Evolutionary conservation across 1,140 invertebrate genomes (phyloP), one percentile per base, ranked within the genome.

Genomic region (Aleiodes sp.): DNA sequence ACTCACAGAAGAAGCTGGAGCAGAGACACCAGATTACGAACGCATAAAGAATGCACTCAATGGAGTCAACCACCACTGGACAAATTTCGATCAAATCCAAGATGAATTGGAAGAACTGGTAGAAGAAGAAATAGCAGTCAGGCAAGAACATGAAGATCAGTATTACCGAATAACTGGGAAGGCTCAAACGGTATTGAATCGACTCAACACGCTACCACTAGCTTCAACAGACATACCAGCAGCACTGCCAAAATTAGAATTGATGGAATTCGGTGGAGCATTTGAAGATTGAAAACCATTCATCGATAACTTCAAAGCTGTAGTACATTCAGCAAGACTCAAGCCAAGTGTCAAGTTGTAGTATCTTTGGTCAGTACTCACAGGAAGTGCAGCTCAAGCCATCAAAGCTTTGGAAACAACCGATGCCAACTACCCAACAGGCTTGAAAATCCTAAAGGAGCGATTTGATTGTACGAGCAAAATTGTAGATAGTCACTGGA

Each of bases 381-480:
- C 70, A n/a, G 76, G 75, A 9, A 76, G 82, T 64, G 78, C 80
- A 2, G 70, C 66, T 14, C 43, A 72, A 35, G 69, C 79, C 21
- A 77, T 84, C 37, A 43, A 73, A 37, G 68, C 77, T 14, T 66
- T 84, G 4, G 71, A 78, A 63, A 71, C 77, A 4, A 78, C 77
- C 0, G 75, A 76, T 8, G 68, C 64, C 16, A 86, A 84, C 74
- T 85, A 84, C 67, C 26, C 28, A 4, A 46, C 75, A n/a, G 82
- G 81, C 2, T 81, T 79, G 78, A 66, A 78, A 7, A 37, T 80
- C 31, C 71, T 86, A 37, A 77, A 78, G 43, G 67, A 76, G 21
- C 71, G 81, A 16, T 86, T 79, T 62, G 77, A 84, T 14, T 82
- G 82, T 67, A 79, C 78, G 65, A 24, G 77, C 39, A 29, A 82